Base-by-base conservation (phyloP, 2,113 vertebrate species). In the Odobenus rosmarus region DNA sequence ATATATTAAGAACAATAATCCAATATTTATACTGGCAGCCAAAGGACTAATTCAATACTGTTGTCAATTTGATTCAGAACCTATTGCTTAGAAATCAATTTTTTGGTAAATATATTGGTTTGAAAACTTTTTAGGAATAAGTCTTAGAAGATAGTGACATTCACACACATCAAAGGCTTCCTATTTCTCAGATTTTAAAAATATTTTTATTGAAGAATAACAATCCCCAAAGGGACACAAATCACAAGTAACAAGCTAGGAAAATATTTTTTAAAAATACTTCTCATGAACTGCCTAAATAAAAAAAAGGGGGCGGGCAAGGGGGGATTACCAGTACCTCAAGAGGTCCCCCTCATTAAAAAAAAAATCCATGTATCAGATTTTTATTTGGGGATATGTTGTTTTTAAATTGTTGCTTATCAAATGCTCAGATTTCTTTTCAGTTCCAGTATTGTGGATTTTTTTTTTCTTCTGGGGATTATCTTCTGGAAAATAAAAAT, bases 401-500 rank as follows among this genome's bases (percentile, higher is more conserved):
- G 36, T n/a, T 83, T 85, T 83, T 84, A 88, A 84, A 46, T 1
- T 5, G 67, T 82, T 8, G 12, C 61, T 95, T 36, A 53, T 55
- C 46, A 39, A 62, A 49, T 72, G 77, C 49, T 55, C 55, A n/a
- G 18, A 86, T 98, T 93, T 80, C 57, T 95, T 93, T 97, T 61
- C 55, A 67, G 9, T 26, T 49, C 7, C 18, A 77, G 5, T 62
- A 51, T 42, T 36, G 21, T 83, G 53, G 51, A 2, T 91, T 85
- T 33, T 2, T 62, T 67, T 0, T 0, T 61, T 36, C 5, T 9
- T 9, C 42, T 24, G 13, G 9, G 67, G 33, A 69, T 57, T 84
- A 87, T 64, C 90, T 92, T 90, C 69, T 69, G 93, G 26, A 86
- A 97, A 95, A 62, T 33, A 39, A 88, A 97, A 96, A 39, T 82